A percentile compares a stretch with the other conserved stretches of the same genome.
These are phyloP conservation scores for Eumerus sabulonum DNA, from an alignment of 2,888 invertebrate genomes.

Conservation along the genomic window DNA sequence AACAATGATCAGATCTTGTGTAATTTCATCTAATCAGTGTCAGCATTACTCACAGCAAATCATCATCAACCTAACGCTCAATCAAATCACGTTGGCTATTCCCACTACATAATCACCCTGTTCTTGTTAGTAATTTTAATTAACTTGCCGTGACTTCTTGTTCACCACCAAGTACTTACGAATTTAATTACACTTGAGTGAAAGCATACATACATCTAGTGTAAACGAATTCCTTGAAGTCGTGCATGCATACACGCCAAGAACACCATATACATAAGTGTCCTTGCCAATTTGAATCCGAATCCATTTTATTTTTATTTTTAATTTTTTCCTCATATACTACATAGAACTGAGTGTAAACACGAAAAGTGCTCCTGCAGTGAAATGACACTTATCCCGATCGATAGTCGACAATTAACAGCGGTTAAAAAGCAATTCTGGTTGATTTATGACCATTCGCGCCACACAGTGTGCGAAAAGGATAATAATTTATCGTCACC, in stretches of 20 bases:
- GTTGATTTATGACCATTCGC: conserved; percentile 51
- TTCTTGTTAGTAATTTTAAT: conserved; percentile 55
- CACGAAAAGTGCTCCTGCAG: no score
- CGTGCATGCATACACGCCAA: conserved; percentile 42
- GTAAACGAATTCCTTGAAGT: conserved; percentile 17
- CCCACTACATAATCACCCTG: not conserved
- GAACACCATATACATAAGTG: not conserved
- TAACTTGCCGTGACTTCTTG: conserved; percentile 60
- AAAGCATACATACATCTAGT: no score
- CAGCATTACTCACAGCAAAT: conserved; percentile 38
- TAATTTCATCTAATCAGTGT: conserved; percentile 32
- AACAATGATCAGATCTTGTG: no score
- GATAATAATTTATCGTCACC: conserved; percentile 66
- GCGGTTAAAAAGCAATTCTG: conserved; percentile 51
- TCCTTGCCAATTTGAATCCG: conserved; percentile 22
- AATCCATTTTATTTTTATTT: conserved; percentile 20
- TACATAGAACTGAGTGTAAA: conserved; percentile 10
- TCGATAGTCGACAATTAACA: conserved; percentile 61
- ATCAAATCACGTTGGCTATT: conserved; percentile 36
- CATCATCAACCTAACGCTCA: conserved; percentile 34
- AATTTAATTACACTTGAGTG: conserved; percentile 19
- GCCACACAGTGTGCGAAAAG: conserved; percentile 50
- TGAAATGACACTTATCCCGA: conserved; percentile 55
- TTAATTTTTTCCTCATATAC: no score
- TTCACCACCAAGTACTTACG: conserved; percentile 17